A percentile compares a stretch with the other conserved stretches of the same genome.
phyloP scores from a whole-genome alignment of 2,888 invertebrate species.

The Pherbina coryleti region DNA sequence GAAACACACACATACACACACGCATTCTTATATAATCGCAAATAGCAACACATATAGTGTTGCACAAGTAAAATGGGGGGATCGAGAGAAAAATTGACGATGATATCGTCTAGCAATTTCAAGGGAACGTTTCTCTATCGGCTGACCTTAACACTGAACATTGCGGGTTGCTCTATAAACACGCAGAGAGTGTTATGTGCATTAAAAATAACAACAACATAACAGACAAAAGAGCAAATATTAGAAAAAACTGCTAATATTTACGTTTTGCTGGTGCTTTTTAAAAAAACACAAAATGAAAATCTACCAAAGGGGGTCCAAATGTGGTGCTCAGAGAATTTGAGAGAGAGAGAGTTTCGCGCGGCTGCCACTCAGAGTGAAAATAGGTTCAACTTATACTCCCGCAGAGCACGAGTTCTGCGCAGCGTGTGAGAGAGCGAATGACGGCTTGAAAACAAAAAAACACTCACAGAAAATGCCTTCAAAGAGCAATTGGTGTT shows the following conservation, averaged over 20 bases:
- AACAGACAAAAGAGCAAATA: constrained; percentile 15
- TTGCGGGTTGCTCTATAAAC: constrained; percentile 18
- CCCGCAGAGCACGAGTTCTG: constrained; percentile 30
- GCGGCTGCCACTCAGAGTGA: neutral
- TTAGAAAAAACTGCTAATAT: constrained; percentile 22
- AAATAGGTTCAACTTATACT: too few species aligned
- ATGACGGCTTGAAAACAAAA: constrained; percentile 25
- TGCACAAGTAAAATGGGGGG: neutral
- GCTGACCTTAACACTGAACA: constrained; percentile 65
- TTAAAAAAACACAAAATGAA: constrained; percentile 25
- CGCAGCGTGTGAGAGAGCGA: constrained; percentile 37
- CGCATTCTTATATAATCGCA: neutral
- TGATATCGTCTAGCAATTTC: neutral
- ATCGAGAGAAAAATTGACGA: neutral
- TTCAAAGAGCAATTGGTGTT: neutral
- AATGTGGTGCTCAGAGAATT: constrained; percentile 25
- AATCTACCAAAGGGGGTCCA: neutral
- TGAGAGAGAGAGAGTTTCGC: neutral
- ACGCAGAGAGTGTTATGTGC: neutral
- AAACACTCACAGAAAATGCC: neutral
- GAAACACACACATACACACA: constrained; percentile 18
- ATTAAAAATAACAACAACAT: neutral
- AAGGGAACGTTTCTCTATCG: constrained; percentile 9
- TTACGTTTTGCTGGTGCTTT: constrained; percentile 3
- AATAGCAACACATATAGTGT: neutral